Percentiles rank a stretch among this genome's conserved stretches.
phyloP scores from a whole-genome alignment of 2,113 vertebrate genomes.

The Tetraodon nigroviridis region DNA sequence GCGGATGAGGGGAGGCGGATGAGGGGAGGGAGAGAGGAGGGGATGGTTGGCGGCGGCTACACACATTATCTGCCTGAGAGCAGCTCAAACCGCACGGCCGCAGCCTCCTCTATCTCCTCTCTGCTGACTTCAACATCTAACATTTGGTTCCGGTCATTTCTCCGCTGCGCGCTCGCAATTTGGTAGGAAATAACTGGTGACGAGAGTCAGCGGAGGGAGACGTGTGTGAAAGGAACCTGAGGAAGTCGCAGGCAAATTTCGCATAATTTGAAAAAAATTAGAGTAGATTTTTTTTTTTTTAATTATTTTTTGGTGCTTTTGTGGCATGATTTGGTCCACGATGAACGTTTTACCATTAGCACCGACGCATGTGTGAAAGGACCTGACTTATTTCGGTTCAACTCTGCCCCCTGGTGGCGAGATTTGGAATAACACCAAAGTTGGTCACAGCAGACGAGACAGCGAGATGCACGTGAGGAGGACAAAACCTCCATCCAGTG shows the following conservation, averaged over 20 bases:
- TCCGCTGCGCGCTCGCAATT: conserved; percentile 2
- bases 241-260: no score
- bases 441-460: no score
- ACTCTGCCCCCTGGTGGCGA: conserved; percentile 57
- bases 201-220: no score
- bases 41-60: conserved; percentile 28
- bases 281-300: no score
- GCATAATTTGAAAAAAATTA: no score
- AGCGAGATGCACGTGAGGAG: background rate
- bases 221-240: no score
- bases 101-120: conserved; percentile 34
- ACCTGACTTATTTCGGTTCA: conserved; percentile 14
- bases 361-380: no score
- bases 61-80: conserved; percentile 64
- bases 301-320: no score
- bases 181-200: background rate
- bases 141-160: conserved; percentile 28
- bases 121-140: conserved; percentile 39
- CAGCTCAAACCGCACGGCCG: conserved; percentile 37
- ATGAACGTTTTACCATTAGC: no score
- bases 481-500: background rate
- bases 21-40: background rate
- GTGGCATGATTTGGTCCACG: no score
- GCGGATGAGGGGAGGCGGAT: background rate
- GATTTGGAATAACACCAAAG: background rate